Percentiles rank a stretch among this genome's conserved stretches.
phyloP scores from a whole-genome alignment of 2,888 invertebrate genomes.

The Zeuzera pyrina region DNA sequence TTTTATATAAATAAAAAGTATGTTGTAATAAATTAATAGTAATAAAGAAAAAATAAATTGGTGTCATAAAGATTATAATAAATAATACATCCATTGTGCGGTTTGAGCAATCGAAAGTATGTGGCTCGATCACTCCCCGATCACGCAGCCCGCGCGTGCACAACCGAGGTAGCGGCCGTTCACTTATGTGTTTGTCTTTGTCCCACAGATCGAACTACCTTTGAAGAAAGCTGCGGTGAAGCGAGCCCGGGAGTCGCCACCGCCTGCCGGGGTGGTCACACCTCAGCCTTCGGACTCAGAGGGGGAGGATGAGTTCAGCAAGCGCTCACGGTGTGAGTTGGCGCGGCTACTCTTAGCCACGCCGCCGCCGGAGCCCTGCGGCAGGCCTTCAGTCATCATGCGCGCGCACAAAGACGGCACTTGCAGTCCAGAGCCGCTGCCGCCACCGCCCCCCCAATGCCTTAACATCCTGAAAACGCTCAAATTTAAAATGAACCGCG shows the following conservation, averaged over 20 bases:
- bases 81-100: conserved; percentile 18
- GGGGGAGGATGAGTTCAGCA: conserved; percentile 74
- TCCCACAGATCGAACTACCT: conserved; percentile 59
- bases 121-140: conserved; percentile 36
- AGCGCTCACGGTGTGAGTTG: conserved; percentile 63
- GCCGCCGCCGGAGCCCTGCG: conserved; percentile 69
- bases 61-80: too few species aligned
- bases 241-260: conserved; percentile 42
- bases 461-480: conserved; percentile 79
- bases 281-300: conserved; percentile 92
- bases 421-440: conserved; percentile 68
- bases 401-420: conserved; percentile 87
- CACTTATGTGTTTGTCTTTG: conserved; percentile 57
- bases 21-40: conserved; percentile 13
- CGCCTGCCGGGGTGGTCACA: conserved; percentile 73
- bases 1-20: neutral
- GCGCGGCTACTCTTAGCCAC: conserved; percentile 68
- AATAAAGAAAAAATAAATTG: conserved; percentile 11
- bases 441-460: conserved; percentile 40
- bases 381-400: conserved; percentile 86
- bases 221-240: conserved; percentile 53
- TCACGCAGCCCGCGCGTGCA: conserved; percentile 60
- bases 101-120: conserved; percentile 58
- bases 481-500: conserved; percentile 81
- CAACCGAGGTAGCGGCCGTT: conserved; percentile 46